Percentiles rank a stretch among this genome's conserved stretches.
Conservation (phyloP, 2,113 vertebrate genomes). For the Danio rerio region DNA sequence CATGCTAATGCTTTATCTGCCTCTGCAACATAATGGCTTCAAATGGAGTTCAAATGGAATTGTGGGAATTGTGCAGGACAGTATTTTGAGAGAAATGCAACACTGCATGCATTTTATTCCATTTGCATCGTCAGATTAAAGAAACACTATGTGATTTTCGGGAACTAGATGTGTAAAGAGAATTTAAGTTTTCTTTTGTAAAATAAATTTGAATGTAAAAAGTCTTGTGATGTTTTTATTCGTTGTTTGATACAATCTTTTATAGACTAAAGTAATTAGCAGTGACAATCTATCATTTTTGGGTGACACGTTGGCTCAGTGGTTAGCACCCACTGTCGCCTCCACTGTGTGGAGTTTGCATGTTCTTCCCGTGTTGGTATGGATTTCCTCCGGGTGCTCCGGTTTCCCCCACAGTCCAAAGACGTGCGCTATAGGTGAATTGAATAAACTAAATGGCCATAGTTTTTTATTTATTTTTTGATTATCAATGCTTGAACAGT, state of each 20-base stretch:
- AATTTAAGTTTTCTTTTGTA: slow-evolving; percentile 78
- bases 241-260: slow-evolving; percentile 24
- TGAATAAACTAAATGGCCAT: too few species aligned
- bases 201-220: slow-evolving; percentile 81
- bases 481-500: too few species aligned
- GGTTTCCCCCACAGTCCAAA: too few species aligned
- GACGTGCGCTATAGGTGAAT: too few species aligned
- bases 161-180: slow-evolving; percentile 82
- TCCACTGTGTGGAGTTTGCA: too few species aligned
- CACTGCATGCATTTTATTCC: slow-evolving; percentile 80
- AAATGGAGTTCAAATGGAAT: slow-evolving; percentile 66
- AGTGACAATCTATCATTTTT: neutral
- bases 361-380: too few species aligned
- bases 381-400: too few species aligned
- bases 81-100: slow-evolving; percentile 80
- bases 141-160: slow-evolving; percentile 81
- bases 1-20: slow-evolving; percentile 81
- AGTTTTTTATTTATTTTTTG: too few species aligned
- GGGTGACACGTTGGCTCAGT: too few species aligned
- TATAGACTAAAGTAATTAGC: slow-evolving; percentile 56
- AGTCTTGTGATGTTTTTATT: slow-evolving; percentile 34
- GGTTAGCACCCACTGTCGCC: too few species aligned
- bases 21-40: slow-evolving; percentile 83
- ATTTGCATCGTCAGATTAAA: slow-evolving; percentile 76
- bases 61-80: slow-evolving; percentile 78